These are phyloP conservation scores for Drosophila kokeensis DNA, from an alignment of 2,888 invertebrate genomes.

Conservation along the genomic window DNA sequence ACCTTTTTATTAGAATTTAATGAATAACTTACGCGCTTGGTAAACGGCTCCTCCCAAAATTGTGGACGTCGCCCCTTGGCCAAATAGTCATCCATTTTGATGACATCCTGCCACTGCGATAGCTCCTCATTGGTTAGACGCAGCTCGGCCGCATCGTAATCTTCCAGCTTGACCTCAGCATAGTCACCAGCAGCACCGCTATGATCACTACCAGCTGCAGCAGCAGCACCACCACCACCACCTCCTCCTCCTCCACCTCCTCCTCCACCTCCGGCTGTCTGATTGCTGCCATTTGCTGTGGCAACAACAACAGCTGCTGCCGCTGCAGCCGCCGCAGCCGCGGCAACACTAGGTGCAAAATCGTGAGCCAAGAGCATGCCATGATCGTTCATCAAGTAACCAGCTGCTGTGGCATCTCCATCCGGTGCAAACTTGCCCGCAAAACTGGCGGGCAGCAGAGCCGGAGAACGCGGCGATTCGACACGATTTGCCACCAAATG, in stretches of 20 bases:
- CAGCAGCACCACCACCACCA: not conserved
- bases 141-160: constrained; percentile 80
- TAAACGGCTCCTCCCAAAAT: constrained; percentile 97
- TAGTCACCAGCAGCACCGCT: constrained; percentile 59
- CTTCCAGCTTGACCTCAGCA: constrained; percentile 79
- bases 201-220: constrained; percentile 20
- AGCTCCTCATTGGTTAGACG: constrained; percentile 82
- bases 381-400: constrained; percentile 81
- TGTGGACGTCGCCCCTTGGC: constrained; percentile 94
- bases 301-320: constrained; percentile 60
- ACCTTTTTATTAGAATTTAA: not conserved
- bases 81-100: constrained; percentile 94
- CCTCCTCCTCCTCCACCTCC: not conserved
- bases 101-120: constrained; percentile 87
- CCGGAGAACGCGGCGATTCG: constrained; percentile 52
- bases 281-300: constrained; percentile 44
- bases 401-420: constrained; percentile 35
- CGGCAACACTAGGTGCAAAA: constrained; percentile 70
- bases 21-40: constrained; percentile 87
- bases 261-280: not conserved
- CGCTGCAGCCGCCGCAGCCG: constrained; percentile 57
- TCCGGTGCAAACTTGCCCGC: constrained; percentile 65
- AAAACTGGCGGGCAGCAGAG: constrained; percentile 62
- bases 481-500: constrained; percentile 66
- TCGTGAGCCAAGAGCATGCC: constrained; percentile 82